Evolutionary conservation across 2,113 vertebrate genomes (phyloP), one percentile per base, ranked within the genome.

Genomic region (Cyphomyrus discorhynchus): DNA sequence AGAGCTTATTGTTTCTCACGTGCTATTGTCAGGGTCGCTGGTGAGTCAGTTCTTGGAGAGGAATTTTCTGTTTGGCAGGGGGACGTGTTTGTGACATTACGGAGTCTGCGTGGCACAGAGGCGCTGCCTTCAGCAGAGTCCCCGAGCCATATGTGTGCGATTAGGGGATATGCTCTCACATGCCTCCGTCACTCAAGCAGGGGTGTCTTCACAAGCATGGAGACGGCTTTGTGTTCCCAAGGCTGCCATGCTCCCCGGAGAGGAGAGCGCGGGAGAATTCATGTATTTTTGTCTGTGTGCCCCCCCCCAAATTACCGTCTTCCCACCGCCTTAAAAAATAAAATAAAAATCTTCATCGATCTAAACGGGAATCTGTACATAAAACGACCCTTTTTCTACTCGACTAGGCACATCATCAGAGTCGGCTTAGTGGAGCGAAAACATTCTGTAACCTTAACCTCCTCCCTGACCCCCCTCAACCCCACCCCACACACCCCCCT

Each of bases 361-460:
- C 96, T 96, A 96, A 96, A 95, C 95, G 96, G 96, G 95, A 46
- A 84, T 89, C 42, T 84, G 74, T 96, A 96, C 96, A 96, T 96
- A 96, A 96, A 97, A 96, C 96, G 96, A 96, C 85, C 97, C 97
- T 96, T 96, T 93, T 97, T 96, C 97, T 97, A 98, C 97, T 97
- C 97, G 96, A 97, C 97, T 97, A 97, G 97, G 97, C 97, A 97
- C 97, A 98, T 98, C 97, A 98, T 98, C 97, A 97, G 97, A 96
- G 97, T 97, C 96, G 97, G 97, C 97, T 97, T 98, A 98, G 97
- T 97, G 96, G 97, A 98, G 98, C 97, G 97, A 97, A 99, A 98
- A 97, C 98, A 98, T 98, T 99, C 98, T 97, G 97, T 98, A 99
- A 98, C 98, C 97, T 97, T 97, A 97, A 97, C 98, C 98, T 98